phyloP scores from a whole-genome alignment of 2,888 invertebrate species.

The Erannis defoliaria region DNA sequence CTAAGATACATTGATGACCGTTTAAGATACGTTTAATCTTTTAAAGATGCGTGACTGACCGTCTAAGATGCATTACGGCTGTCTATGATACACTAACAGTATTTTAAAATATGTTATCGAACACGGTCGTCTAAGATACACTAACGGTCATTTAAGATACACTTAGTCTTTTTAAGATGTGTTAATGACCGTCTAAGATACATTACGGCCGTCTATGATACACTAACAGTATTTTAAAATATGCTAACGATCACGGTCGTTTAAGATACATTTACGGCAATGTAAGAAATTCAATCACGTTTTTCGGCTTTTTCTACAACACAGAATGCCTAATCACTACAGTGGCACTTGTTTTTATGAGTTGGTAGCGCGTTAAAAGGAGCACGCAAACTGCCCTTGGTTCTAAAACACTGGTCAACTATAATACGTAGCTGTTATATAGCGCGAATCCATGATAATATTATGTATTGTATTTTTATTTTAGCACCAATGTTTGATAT shows the following conservation, averaged over 20 bases:
- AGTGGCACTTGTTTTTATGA: background rate
- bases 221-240: background rate
- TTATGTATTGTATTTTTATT: conserved; percentile 28
- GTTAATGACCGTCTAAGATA: background rate
- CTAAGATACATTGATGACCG: background rate
- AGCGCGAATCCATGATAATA: conserved; percentile 15
- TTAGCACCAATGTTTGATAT: conserved; percentile 22
- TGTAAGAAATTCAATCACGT: background rate
- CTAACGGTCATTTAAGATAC: background rate
- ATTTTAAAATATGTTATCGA: background rate
- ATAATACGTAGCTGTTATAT: conserved; percentile 27
- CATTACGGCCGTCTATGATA: background rate
- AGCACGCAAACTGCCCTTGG: conserved; percentile 21
- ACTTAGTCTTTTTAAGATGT: too few species aligned
- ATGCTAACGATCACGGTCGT: background rate
- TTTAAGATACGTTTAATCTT: background rate
- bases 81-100: background rate
- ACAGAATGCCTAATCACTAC: background rate
- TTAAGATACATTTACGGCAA: background rate
- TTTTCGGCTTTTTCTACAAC: background rate
- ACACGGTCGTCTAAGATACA: background rate
- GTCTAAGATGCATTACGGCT: background rate
- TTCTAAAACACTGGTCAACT: conserved; percentile 17
- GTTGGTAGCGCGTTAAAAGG: background rate
- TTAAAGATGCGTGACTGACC: too few species aligned